Base-by-base conservation (phyloP, 1,140 invertebrate species). In the Trichonephila clavipes region DNA sequence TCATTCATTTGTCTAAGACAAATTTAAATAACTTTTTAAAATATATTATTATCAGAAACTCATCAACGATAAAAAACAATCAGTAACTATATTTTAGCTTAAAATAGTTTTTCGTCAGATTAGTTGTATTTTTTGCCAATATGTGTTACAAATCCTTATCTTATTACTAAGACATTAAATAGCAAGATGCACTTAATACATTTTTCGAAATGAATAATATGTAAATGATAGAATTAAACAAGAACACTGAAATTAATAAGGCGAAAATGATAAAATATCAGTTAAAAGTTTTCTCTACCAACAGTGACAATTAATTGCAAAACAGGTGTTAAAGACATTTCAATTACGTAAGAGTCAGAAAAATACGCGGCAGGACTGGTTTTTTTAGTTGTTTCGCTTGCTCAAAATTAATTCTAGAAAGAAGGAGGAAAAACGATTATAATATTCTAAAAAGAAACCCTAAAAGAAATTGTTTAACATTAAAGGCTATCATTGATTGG, bases 291-390 rank as follows among this genome's bases (percentile, higher is more conserved):
- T 72, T 59, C 44, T 61, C 19, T 66, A n/a, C 62, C 16, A 44
- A 24, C 91, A 34, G 81, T 92, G 91, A 92, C 91, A 92, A 92
- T 92, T 92, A 92, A 92, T 92, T 92, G 91, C 91, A 92, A 92
- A 92, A 87, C 91, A 92, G 91, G 83, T 92, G 91, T 51, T 87
- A 86, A 92, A 61, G 91, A 92, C 91, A 92, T 92, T 92, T 92
- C 91, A 92, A 92, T 92, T 92, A 92, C 82, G 83, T n/a, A 72
- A 58, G 44, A 87, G 58, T 34, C 58, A 87, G 91, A 87, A 92
- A 92, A 92, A 87, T 87, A 24, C 82, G 34, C 21, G 28, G n/a
- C 28, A 2, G 18, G 16, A 51, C 77, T 61, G 21, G 3, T 72
- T 90, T 90, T 59, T 62, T 61, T 14, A 51, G 61, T 90, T 59